A percentile compares a stretch with the other conserved stretches of the same genome.
Evolutionary conservation across 2,113 vertebrate species (phyloP).

Genomic region (Sisor rabdophorus): DNA sequence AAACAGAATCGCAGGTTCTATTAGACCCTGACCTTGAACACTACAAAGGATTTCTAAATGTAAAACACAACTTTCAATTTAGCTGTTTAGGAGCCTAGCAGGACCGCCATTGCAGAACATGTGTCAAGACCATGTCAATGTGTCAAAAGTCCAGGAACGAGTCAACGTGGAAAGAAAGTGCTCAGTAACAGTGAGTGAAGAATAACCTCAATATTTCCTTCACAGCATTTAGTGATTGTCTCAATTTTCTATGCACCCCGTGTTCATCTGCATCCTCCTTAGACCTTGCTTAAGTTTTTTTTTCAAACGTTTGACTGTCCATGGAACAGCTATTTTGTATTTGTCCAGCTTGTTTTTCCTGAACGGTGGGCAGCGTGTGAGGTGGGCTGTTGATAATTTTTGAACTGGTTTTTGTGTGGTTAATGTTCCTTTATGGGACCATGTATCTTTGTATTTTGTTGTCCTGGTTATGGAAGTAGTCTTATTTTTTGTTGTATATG

Average conservation of each 20-base stretch:
- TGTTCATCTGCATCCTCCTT: not conserved
- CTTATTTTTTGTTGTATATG: not conserved
- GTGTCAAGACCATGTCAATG: not conserved
- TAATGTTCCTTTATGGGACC: not conserved
- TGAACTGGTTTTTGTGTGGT: not conserved
- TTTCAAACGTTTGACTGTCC: not conserved
- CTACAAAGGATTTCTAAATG: not conserved
- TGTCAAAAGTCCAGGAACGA: not conserved
- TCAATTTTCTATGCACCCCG: not conserved
- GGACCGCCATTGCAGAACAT: not conserved
- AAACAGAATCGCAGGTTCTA: not conserved
- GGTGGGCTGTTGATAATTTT: not conserved
- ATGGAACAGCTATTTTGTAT: not conserved
- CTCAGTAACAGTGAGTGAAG: not conserved
- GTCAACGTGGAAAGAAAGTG: not conserved
- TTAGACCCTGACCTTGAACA: not conserved
- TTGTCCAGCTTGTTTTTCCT: not conserved
- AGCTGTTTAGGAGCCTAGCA: not conserved
- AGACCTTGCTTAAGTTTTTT: conserved; percentile 20
- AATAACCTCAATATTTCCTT: not conserved
- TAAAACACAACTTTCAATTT: not conserved
- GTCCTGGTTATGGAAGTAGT: not conserved
- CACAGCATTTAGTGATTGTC: not conserved
- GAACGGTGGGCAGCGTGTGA: not conserved
- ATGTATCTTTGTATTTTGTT: not conserved